Evolutionary conservation across 2,113 vertebrate genomes (phyloP).

Genomic region (Catharus bicknelli): DNA sequence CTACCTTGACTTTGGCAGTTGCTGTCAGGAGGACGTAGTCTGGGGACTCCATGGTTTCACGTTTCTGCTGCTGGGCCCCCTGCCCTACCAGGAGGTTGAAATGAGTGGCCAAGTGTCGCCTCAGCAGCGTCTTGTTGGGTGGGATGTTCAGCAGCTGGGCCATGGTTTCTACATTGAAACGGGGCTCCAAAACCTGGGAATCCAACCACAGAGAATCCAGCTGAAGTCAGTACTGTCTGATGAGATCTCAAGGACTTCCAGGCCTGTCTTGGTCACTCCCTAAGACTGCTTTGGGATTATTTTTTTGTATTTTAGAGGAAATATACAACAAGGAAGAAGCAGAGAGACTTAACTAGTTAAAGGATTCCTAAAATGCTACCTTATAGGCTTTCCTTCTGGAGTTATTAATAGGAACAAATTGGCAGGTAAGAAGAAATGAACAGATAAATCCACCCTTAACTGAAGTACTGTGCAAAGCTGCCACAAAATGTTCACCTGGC

Average conservation of each 20-base stretch:
- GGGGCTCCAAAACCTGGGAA: slow-evolving; percentile 90
- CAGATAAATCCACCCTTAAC: neutral
- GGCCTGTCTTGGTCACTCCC: neutral
- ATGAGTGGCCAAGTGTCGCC: slow-evolving; percentile 92
- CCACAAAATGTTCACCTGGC: neutral
- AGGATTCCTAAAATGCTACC: neutral
- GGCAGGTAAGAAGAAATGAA: neutral
- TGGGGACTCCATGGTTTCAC: slow-evolving; percentile 89
- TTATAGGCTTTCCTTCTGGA: neutral
- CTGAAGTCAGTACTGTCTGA: neutral
- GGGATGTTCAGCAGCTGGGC: slow-evolving; percentile 95
- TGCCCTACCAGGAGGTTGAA: slow-evolving; percentile 91
- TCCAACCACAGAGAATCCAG: neutral
- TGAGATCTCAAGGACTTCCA: neutral
- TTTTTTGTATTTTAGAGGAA: neutral
- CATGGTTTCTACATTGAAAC: slow-evolving; percentile 97
- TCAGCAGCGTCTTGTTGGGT: slow-evolving; percentile 93
- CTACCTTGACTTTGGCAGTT: slow-evolving; percentile 95
- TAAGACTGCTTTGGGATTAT: neutral
- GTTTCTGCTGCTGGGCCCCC: slow-evolving; percentile 92
- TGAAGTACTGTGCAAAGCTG: neutral
- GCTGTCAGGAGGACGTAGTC: slow-evolving; percentile 92
- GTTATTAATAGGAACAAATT: neutral
- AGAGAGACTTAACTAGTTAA: neutral
- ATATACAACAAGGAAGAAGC: neutral